Conservation (phyloP, 2,797 vertebrate species). For the Steatocranus sp. region DNA sequence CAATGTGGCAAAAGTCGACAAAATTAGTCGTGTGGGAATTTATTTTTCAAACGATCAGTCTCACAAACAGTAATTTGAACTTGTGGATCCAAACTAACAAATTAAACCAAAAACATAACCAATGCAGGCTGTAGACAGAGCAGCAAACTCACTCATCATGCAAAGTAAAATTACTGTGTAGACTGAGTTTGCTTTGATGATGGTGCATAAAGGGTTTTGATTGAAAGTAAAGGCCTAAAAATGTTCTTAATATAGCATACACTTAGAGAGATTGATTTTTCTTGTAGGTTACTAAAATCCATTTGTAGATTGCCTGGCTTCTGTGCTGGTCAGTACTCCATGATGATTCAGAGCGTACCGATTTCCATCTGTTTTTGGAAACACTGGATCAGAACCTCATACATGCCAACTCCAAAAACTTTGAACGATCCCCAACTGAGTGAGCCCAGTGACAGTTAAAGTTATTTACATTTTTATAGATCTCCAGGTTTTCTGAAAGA, state of each 20-base stretch:
- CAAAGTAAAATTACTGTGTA: not conserved
- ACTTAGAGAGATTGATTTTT: not conserved
- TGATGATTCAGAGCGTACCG: accelerated
- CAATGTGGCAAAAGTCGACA: accelerated
- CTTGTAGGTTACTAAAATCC: not conserved
- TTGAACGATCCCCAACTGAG: not conserved
- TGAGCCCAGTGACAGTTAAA: not conserved
- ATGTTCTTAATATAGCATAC: not conserved
- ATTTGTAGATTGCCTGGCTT: not conserved
- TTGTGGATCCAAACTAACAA: not conserved
- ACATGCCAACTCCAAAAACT: not conserved
- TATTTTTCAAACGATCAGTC: not conserved
- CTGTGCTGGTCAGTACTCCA: not conserved
- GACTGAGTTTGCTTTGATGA: not conserved
- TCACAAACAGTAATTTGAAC: not conserved
- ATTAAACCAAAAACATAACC: not conserved
- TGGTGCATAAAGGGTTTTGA: not conserved
- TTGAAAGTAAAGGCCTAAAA: not conserved
- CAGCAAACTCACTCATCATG: not conserved
- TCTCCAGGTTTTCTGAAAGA: not conserved
- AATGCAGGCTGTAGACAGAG: not conserved
- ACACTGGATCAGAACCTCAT: not conserved
- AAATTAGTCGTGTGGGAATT: not conserved
- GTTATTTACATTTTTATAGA: not conserved
- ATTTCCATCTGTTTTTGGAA: not conserved